These are phyloP conservation scores for Tetramorium alpestre DNA, from an alignment of 1,140 invertebrate genomes.

Conservation along the genomic window DNA sequence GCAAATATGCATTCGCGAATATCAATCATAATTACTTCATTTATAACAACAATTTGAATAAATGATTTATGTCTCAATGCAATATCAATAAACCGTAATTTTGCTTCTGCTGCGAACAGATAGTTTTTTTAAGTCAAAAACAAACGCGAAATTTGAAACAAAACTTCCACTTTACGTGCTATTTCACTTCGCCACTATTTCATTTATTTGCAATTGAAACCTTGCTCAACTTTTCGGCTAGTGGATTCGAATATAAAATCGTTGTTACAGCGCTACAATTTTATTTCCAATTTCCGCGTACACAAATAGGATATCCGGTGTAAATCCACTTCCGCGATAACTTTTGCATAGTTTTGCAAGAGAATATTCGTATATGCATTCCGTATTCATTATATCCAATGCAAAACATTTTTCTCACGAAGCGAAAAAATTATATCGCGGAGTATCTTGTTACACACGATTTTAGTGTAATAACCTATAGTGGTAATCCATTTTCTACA, in stretches of 20 bases:
- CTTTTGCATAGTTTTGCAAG: constrained; percentile 37
- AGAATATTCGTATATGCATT: constrained; percentile 24
- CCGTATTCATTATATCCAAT: not conserved
- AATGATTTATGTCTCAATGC: not conserved
- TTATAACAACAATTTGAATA: not conserved
- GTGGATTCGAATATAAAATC: constrained; percentile 38
- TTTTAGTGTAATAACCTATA: constrained; percentile 3
- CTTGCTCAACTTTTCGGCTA: constrained; percentile 19
- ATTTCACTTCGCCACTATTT: constrained; percentile 22
- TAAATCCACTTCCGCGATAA: constrained; percentile 45
- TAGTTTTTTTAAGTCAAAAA: not conserved
- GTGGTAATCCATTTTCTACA: not conserved
- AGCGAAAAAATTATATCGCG: not conserved
- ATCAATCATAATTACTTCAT: not conserved
- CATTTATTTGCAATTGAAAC: constrained; percentile 53
- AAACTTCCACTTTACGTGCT: constrained; percentile 31
- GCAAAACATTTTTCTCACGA: not conserved
- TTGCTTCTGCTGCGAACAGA: not conserved
- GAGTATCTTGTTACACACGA: not conserved
- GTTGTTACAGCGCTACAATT: constrained; percentile 32
- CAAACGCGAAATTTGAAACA: not conserved
- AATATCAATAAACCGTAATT: constrained; percentile 1
- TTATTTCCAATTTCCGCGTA: constrained; percentile 53
- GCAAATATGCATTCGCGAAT: not conserved
- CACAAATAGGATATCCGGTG: constrained; percentile 30